Evolutionary conservation across 2,888 invertebrate species (phyloP).

Genomic region (Asteroscopus sphinx): DNA sequence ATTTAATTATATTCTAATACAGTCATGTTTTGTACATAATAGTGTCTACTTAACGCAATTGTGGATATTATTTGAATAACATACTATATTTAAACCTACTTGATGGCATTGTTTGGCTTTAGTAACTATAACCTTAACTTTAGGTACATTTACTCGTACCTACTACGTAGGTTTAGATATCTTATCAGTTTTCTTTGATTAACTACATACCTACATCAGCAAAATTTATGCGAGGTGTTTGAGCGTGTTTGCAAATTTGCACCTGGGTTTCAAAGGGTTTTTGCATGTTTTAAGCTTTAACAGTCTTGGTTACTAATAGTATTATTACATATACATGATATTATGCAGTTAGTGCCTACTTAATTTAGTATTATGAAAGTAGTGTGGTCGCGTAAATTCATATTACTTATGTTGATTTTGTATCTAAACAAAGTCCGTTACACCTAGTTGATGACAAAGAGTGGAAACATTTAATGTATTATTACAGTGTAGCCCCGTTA

Average conservation of each 20-base stretch:
- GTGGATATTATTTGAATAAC: constrained; percentile 18
- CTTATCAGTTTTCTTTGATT: no score
- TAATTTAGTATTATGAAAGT: neutral
- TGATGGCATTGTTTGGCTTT: neutral
- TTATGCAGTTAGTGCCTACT: neutral
- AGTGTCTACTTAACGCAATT: constrained; percentile 10
- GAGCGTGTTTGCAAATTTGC: no score
- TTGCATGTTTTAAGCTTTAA: neutral
- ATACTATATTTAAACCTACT: neutral
- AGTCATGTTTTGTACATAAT: constrained; percentile 30
- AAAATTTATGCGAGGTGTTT: no score
- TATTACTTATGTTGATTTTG: constrained; percentile 1
- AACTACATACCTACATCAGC: no score
- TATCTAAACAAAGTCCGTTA: constrained; percentile 12
- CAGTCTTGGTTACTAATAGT: neutral
- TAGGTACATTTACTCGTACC: no score
- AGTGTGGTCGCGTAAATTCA: neutral
- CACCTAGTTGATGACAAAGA: constrained; percentile 24
- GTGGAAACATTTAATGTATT: constrained; percentile 34
- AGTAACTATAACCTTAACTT: no score
- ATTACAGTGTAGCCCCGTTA: constrained; percentile 26
- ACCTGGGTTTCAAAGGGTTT: no score
- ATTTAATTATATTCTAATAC: constrained; percentile 44
- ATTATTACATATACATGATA: no score
- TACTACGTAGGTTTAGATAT: neutral